phyloP scores from a whole-genome alignment of 2,888 invertebrate genomes.

The Melanotus villosus region DNA sequence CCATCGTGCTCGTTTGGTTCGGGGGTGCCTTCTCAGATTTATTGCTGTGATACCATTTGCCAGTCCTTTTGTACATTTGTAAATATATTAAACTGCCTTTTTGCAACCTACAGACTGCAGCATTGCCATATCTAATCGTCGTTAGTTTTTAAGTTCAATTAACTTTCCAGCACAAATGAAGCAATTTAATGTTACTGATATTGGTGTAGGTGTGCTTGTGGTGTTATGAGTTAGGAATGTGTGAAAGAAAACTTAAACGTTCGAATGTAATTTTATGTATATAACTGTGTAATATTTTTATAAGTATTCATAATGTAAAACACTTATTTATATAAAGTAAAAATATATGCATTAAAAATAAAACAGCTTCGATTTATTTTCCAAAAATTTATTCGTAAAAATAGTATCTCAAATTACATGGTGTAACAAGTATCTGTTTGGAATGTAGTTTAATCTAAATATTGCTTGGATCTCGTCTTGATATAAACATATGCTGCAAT shows the following conservation, averaged over 20 bases:
- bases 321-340: conserved; percentile 43
- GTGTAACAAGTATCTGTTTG: conserved; percentile 10
- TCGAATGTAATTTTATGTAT: conserved; percentile 42
- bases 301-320: conserved; percentile 43
- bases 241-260: conserved; percentile 30
- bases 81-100: conserved; percentile 42
- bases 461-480: conserved; percentile 78
- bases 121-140: conserved; percentile 46
- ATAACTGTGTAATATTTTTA: conserved; percentile 46
- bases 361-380: conserved; percentile 23
- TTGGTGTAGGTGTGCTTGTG: conserved; percentile 43
- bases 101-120: conserved; percentile 47
- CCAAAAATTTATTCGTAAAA: conserved; percentile 42
- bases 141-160: conserved; percentile 30
- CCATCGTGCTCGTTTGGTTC: conserved; percentile 89
- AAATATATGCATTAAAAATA: conserved; percentile 36
- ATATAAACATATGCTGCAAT: conserved; percentile 84
- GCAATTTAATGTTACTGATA: conserved; percentile 40
- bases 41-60: conserved; percentile 74
- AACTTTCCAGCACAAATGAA: conserved; percentile 33
- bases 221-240: conserved; percentile 33
- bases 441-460: conserved; percentile 44
- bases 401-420: conserved; percentile 35
- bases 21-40: conserved; percentile 86
- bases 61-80: conserved; percentile 51